Conservation (phyloP, 2,113 vertebrate species). For the Brachirus orientalis region DNA sequence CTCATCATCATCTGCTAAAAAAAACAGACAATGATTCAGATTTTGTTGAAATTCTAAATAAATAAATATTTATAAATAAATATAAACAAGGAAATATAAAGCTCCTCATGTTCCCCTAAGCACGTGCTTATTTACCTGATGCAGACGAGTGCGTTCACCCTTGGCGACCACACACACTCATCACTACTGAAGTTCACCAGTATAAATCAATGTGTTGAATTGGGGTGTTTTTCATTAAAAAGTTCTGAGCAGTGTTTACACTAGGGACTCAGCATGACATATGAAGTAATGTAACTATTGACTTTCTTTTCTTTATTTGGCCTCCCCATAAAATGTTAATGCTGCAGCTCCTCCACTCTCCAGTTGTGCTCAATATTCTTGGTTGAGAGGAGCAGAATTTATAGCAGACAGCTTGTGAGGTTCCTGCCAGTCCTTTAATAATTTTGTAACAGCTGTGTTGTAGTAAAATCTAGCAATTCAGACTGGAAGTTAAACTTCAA, state of each 20-base stretch:
- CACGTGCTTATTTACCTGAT: neutral
- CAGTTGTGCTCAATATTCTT: neutral
- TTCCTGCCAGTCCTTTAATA: neutral
- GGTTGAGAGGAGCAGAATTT: constrained; percentile 10
- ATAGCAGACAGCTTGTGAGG: neutral
- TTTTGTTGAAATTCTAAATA: too few relatives aligned
- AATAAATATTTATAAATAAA: too few relatives aligned
- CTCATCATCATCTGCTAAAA: too few relatives aligned
- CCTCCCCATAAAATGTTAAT: constrained; percentile 51
- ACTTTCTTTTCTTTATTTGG: constrained; percentile 30
- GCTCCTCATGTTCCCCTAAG: too few relatives aligned
- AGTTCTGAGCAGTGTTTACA: constrained; percentile 5
- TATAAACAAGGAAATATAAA: too few relatives aligned
- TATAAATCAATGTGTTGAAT: constrained; percentile 4
- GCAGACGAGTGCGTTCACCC: neutral
- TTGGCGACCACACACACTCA: neutral
- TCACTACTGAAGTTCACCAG: neutral
- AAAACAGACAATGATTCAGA: too few relatives aligned
- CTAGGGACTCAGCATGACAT: constrained; percentile 20
- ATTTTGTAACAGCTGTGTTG: neutral
- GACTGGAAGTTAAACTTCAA: constrained; percentile 16
- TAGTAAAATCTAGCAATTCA: constrained; percentile 9
- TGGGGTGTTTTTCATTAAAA: constrained; percentile 33
- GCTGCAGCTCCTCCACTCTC: constrained; percentile 1
- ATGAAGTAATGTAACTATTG: constrained; percentile 28